These are phyloP conservation scores for Euzophera pinguis DNA, from an alignment of 2,888 invertebrate species.

Conservation along the genomic window DNA sequence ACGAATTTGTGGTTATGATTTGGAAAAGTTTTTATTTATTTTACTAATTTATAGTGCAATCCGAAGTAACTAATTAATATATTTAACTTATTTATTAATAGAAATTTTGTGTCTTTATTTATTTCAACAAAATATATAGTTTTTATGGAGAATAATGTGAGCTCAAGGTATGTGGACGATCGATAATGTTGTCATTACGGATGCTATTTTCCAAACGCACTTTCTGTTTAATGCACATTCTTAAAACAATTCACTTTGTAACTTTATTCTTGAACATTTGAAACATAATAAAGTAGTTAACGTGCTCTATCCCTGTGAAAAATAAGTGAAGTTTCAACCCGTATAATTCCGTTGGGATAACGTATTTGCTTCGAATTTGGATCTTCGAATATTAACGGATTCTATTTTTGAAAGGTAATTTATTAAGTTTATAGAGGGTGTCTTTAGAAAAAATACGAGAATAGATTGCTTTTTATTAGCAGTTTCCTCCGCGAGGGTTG, in stretches of 20 bases:
- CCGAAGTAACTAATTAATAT: conserved; percentile 32
- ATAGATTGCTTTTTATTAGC: neutral
- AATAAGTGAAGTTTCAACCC: neutral
- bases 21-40: conserved; percentile 57
- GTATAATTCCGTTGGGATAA: conserved; percentile 47
- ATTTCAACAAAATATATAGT: conserved; percentile 29
- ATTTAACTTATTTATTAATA: conserved; percentile 31
- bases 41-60: conserved; percentile 52
- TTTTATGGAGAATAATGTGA: conserved; percentile 60
- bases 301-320: neutral
- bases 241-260: neutral
- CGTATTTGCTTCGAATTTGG: conserved; percentile 74
- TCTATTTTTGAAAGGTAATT: conserved; percentile 51
- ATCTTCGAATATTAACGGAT: conserved; percentile 77
- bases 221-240: neutral
- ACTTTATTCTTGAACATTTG: neutral
- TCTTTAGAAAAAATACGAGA: neutral
- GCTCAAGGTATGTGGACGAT: conserved; percentile 71
- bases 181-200: conserved; percentile 65
- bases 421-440: conserved; percentile 5
- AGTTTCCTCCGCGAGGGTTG: neutral
- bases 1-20: conserved; percentile 67
- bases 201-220: conserved; percentile 42
- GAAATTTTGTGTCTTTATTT: conserved; percentile 32
- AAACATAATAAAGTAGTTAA: neutral